Base-by-base conservation (phyloP, 2,797 vertebrate genomes). In the Acestrorhynchus altus region DNA sequence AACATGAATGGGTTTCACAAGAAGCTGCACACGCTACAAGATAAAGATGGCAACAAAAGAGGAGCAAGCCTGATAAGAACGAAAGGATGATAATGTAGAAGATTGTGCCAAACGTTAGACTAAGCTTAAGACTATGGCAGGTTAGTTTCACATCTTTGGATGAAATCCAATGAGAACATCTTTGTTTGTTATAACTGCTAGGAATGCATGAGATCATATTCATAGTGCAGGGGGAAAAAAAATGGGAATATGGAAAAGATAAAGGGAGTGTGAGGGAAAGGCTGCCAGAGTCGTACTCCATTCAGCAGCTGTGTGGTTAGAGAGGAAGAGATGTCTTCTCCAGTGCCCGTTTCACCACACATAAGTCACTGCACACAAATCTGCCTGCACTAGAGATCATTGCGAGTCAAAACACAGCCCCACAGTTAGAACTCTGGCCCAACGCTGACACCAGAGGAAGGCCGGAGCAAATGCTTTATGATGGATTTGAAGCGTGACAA, bases 1-100 rank as follows among this genome's bases (percentile, higher is more conserved):
- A 64, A 61, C 57, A 60, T 22, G n/a, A 85, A 88, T 84, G 76
- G 81, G 86, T 90, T 87, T 72, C 65, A 76, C 42, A 20, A 20
- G 26, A 76, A 60, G 24, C 28, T 4, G 28, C 57, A 72, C 22
- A 70, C 52, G 49, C 2, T 40, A 13, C 24, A 44, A 56, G 57
- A 40, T n/a, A 35, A 20, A 10, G 20, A 51, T 51, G 51, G 11
- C 26, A 22, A 40, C 5, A 7, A 8, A 18, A 51, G 20, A 22
- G 6, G 31, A 6, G 31, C 6, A 35, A 35, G 6, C 8, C 0
- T 13, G 9, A 61, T 42, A 67, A 80, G 59, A 81, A 70, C 80
- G 78, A 81, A 42, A 74, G 78, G 74, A 31, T n/a, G 1, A 11
- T 24, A 24, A 56, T 11, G 31, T 35, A 11, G 54, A 56, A 9